phyloP scores from a whole-genome alignment of 1,140 invertebrate species.

The Formica exsecta region DNA sequence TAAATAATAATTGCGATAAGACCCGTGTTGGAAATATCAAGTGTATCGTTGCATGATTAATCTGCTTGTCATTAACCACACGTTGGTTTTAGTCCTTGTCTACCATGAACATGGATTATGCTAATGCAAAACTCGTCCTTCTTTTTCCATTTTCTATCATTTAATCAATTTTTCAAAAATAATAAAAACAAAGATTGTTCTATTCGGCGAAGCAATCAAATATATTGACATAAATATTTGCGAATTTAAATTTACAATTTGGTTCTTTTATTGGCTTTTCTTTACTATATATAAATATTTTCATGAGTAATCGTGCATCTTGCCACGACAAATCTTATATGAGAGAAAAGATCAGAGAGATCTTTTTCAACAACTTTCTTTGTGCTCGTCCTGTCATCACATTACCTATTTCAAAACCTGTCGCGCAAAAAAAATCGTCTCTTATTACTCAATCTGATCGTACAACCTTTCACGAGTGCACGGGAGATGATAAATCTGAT shows the following conservation, averaged over 20 bases:
- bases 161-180: neutral
- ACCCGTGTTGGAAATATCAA: slow-evolving; percentile 23
- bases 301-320: slow-evolving; percentile 12
- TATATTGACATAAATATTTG: neutral
- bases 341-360: neutral
- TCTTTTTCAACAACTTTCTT: slow-evolving; percentile 59
- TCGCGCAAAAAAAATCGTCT: slow-evolving; percentile 67
- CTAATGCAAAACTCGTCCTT: neutral
- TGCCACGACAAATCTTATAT: neutral
- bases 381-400: slow-evolving; percentile 40
- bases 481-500: slow-evolving; percentile 63
- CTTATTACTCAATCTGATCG: slow-evolving; percentile 68
- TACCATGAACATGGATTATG: neutral
- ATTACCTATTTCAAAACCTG: slow-evolving; percentile 70
- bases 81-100: neutral
- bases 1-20: slow-evolving; percentile 56
- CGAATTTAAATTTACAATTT: neutral
- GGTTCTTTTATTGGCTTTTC: neutral
- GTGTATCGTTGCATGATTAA: slow-evolving; percentile 42
- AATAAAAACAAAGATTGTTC: neutral
- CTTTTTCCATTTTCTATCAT: neutral
- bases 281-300: neutral
- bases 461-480: slow-evolving; percentile 73
- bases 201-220: neutral
- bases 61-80: slow-evolving; percentile 5